These are phyloP conservation scores for Chesias legatella DNA, from an alignment of 2,888 invertebrate genomes.

Conservation along the genomic window DNA sequence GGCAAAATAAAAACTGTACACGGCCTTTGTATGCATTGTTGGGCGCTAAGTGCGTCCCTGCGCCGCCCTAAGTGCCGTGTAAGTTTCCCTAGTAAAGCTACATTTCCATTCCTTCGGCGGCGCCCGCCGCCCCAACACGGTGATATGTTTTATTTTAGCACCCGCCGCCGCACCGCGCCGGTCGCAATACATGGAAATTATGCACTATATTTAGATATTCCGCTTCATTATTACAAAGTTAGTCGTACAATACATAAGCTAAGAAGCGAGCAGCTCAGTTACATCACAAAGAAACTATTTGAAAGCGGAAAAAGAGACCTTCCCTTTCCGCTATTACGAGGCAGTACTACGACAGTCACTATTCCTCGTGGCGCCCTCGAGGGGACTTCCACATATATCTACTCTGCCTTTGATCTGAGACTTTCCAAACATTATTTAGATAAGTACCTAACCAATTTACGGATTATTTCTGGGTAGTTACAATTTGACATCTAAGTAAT, in stretches of 20 bases:
- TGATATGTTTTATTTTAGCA: conserved; percentile 6
- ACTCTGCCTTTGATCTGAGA: too few species aligned
- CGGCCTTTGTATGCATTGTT: too few species aligned
- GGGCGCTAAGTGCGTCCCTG: conserved; percentile 1
- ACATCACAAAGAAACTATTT: too few species aligned
- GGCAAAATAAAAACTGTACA: too few species aligned
- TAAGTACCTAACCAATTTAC: neutral
- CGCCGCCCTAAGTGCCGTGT: conserved; percentile 9
- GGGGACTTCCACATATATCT: too few species aligned
- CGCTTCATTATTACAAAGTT: neutral
- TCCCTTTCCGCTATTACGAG: too few species aligned
- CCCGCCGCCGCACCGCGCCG: neutral
- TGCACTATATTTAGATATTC: conserved; percentile 7
- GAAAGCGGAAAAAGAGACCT: too few species aligned
- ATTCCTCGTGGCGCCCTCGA: too few species aligned
- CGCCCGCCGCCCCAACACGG: conserved; percentile 1
- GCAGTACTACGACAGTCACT: too few species aligned
- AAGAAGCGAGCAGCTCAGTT: neutral
- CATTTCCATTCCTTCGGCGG: conserved; percentile 18
- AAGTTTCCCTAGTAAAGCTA: conserved; percentile 20
- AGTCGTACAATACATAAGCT: conserved; percentile 7
- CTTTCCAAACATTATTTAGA: too few species aligned
- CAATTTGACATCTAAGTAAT: conserved; percentile 18
- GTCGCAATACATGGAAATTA: neutral
- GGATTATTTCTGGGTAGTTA: conserved; percentile 12